phyloP scores from a whole-genome alignment of 2,888 invertebrate genomes.

The Epistrophe eligans region DNA sequence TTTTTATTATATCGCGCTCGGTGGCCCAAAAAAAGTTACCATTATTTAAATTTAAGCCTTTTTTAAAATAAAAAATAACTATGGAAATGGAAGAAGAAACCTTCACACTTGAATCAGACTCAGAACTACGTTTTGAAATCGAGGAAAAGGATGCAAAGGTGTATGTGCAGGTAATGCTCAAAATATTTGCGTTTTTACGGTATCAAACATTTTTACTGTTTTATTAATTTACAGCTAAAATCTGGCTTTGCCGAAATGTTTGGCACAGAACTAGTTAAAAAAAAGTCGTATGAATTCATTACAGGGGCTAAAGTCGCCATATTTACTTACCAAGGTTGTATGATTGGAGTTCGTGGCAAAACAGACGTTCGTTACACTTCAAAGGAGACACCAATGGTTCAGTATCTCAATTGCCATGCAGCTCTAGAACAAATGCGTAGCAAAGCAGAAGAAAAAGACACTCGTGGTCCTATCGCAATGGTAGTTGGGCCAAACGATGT shows the following conservation, averaged over 20 bases:
- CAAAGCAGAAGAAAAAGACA: constrained; percentile 90
- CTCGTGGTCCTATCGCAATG: constrained; percentile 93
- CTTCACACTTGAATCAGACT: constrained; percentile 93
- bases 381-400: constrained; percentile 97
- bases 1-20: background rate
- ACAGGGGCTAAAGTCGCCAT: constrained; percentile 97
- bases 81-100: constrained; percentile 84
- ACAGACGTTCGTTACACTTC: constrained; percentile 97
- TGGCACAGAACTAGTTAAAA: constrained; percentile 97
- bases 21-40: background rate
- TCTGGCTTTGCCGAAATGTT: constrained; percentile 97
- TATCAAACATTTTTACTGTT: background rate
- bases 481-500: constrained; percentile 98
- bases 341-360: constrained; percentile 92
- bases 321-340: constrained; percentile 98
- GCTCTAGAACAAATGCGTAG: constrained; percentile 95
- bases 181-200: background rate
- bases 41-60: background rate
- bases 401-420: constrained; percentile 97
- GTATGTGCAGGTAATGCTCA: constrained; percentile 87
- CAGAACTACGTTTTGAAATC: constrained; percentile 97
- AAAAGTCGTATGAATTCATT: constrained; percentile 94
- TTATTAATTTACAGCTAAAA: constrained; percentile 87
- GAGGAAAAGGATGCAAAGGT: constrained; percentile 94
- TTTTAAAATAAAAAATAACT: background rate